Evolutionary conservation across 2,797 vertebrate species (phyloP), one percentile per base, ranked within the genome.

Genomic region (Myripristis jacobus): DNA sequence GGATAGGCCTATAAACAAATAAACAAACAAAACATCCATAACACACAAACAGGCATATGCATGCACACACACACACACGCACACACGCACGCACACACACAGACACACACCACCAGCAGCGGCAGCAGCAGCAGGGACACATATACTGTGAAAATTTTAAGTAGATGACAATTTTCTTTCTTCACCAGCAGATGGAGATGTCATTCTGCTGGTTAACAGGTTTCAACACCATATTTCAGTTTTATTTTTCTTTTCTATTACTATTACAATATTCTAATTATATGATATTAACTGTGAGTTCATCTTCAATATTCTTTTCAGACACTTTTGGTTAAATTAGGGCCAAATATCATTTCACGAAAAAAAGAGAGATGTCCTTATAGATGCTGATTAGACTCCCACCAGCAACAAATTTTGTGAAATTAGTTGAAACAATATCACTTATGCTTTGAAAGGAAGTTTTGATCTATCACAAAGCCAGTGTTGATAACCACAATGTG

Each of bases 181-280:
- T 86, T 85, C 66, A 73, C 79, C 79, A 79, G 78, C 57, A 84
- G 88, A 88, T 87, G 79, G 81, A 83, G 86, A 82, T 79, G 79
- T 74, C 67, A 78, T 79, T 77, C 64, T 70, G 31, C 44, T 65
- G 46, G 64, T 54, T 52, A 73, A 67, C 59, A 75, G 31, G 74
- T 80, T 64, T 56, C 21, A 66, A 3, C 66, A 19, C 6, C 61
- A 11, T 38, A 24, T 71, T 67, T 53, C 24, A 41, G 2, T 47
- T 50, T 67, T 13, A 6, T 29, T 29, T 29, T 29, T 29, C 3
- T 29, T 29, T n/a, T 6, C 6, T 29, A 29, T 29, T 29, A 3
- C 6, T 29, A 29, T 29, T 29, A 3, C 6, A 57, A 1, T 58
- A 19, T 43, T 67, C 53, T 65, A 18, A 10, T 38, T 36, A 36